Conservation (phyloP, 2,113 vertebrate genomes). For the Desmodus rotundus region DNA sequence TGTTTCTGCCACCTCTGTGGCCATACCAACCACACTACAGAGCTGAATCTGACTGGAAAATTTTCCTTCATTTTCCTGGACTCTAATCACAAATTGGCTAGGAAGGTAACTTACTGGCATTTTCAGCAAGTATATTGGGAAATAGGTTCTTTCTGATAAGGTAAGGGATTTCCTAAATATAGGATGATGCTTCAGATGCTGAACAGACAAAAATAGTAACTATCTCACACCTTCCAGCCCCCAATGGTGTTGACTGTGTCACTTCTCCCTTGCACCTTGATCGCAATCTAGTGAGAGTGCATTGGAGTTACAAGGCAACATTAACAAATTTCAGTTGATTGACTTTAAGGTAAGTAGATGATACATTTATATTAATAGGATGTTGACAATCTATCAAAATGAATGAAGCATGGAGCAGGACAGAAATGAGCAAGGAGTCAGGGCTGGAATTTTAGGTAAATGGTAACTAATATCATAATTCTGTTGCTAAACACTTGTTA, state of each 20-base stretch:
- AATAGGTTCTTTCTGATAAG: background rate
- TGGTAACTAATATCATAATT: background rate
- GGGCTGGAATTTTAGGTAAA: background rate
- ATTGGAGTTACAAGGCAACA: background rate
- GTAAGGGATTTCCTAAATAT: background rate
- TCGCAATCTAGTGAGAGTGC: background rate
- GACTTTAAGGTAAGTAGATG: background rate
- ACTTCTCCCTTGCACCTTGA: background rate
- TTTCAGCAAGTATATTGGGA: background rate
- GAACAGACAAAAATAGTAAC: background rate
- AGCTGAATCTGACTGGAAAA: background rate
- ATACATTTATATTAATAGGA: background rate
- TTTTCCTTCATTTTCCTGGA: background rate
- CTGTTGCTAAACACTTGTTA: background rate
- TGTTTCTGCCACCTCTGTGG: background rate
- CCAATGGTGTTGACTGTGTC: background rate
- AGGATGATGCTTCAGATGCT: background rate
- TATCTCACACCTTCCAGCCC: too few relatives aligned
- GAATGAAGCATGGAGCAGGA: background rate
- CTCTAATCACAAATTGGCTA: background rate
- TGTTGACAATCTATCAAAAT: background rate
- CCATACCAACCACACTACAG: accelerated
- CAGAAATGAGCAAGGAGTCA: background rate
- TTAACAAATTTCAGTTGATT: background rate
- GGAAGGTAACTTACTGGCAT: background rate